A percentile compares a stretch with the other conserved stretches of the same genome.
Evolutionary conservation across 2,888 invertebrate genomes (phyloP).

Genomic region (Bimastos eiseni): DNA sequence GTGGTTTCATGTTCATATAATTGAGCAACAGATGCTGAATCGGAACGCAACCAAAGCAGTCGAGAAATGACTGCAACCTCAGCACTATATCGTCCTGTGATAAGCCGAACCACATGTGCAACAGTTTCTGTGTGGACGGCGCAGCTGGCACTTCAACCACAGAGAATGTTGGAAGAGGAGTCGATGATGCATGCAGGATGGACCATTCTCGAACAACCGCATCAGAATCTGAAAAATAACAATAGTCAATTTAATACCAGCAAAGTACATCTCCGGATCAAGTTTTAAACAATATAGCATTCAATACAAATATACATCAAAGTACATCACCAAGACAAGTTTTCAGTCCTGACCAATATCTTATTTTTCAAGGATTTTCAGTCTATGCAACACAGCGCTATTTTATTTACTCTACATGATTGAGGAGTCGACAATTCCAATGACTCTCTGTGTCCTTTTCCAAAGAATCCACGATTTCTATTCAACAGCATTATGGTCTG

Average conservation of each 20-base stretch:
- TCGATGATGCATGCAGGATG: background rate
- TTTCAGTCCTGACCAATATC: background rate
- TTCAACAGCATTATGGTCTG: no score
- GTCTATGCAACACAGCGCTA: background rate
- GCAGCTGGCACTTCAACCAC: background rate
- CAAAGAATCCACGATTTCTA: no score
- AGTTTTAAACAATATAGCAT: background rate
- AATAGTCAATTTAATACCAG: background rate
- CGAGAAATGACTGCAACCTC: background rate
- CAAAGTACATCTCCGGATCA: background rate
- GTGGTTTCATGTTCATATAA: background rate
- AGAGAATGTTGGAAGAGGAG: background rate
- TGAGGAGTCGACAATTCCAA: no score
- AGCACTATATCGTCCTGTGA: background rate
- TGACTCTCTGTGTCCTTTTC: no score
- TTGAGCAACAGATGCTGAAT: background rate
- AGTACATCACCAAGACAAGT: background rate
- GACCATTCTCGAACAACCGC: conserved; percentile 17
- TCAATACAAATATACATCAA: no score
- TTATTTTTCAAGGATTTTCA: background rate
- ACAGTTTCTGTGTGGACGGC: background rate
- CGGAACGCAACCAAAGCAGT: conserved; percentile 2
- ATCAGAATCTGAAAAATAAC: conserved; percentile 9
- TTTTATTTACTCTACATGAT: background rate
- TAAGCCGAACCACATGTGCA: background rate